Base-by-base conservation (phyloP, 2,888 invertebrate genomes). In the Drosophila paranaensis region DNA sequence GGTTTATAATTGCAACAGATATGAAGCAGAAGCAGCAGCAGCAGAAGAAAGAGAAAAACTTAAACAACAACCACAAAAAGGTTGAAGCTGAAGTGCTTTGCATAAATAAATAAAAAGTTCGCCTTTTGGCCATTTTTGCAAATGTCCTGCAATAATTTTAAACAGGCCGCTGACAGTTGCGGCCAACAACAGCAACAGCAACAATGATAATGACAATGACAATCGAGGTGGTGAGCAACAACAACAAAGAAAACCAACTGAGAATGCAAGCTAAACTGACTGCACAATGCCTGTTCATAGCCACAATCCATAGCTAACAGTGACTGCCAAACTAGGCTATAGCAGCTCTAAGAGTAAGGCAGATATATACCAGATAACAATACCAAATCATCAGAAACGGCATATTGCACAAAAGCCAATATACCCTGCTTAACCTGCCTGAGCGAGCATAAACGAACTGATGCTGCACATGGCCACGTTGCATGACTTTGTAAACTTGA, bases 121-220 rank as follows among this genome's bases (percentile, higher is more conserved):
- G 74, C 80, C 82, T 85, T 73, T 80, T 79, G 71, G 77, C 71
- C 79, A 63, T 83, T 83, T 75, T 77, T 75, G 71, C 55, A 81
- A 84, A 87, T 87, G 84, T 84, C 84, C 84, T 84, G 87, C 76
- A 82, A 84, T 83, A 83, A 84, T 81, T 86, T 86, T 86, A 62
- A 73, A 77, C 65, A 79, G 72, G 72, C 67, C 80, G 77, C 77
- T 82, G 83, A 81, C 83, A 81, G 77, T 63, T 69, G 62, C 40
- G 25, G 51, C 40, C 63, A 60, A 25, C 61, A 63, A 42, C 65
- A 56, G n/a, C 61, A 63, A 27, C 65, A 67, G 16, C 63, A 70
- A 43, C 58, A 20, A 2, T 2, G 2, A 20, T 2, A 80, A 68
- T 42, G 40, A 55, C 62, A 77, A 73, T 54, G 61, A 73, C 62